A percentile compares a stretch with the other conserved stretches of the same genome.
Evolutionary conservation across 2,888 invertebrate genomes (phyloP).

Genomic region (Baronia brevicornis): DNA sequence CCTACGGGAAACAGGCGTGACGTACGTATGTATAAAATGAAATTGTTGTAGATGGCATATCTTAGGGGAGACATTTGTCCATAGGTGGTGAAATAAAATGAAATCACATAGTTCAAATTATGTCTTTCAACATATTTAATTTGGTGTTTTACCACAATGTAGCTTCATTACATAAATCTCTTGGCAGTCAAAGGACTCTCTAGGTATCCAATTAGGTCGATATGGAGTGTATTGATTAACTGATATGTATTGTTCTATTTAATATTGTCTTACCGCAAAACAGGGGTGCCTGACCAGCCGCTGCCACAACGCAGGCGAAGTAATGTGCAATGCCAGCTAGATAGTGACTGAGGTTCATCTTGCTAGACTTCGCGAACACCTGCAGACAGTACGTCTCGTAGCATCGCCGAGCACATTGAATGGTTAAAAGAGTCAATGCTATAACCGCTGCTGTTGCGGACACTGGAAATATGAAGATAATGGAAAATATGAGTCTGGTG

Average conservation of each 20-base stretch:
- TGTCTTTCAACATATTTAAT: too few species aligned
- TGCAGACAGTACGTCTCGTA: constrained; percentile 89
- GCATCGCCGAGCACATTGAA: constrained; percentile 84
- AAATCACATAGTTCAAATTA: too few species aligned
- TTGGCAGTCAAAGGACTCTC: too few species aligned
- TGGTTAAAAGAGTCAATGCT: constrained; percentile 76
- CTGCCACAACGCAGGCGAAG: constrained; percentile 78
- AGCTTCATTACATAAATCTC: too few species aligned
- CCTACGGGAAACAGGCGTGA: too few species aligned
- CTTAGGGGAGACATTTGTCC: too few species aligned
- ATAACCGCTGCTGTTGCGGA: constrained; percentile 75
- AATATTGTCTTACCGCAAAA: constrained; percentile 79
- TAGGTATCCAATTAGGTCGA: too few species aligned
- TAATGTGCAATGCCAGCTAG: constrained; percentile 86
- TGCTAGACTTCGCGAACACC: constrained; percentile 84
- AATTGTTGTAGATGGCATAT: background rate
- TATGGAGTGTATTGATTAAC: too few species aligned
- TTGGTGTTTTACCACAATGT: too few species aligned
- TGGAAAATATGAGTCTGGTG: constrained; percentile 4
- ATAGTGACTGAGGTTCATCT: constrained; percentile 88
- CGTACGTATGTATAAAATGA: too few species aligned
- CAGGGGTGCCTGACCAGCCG: constrained; percentile 81
- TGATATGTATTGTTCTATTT: too few species aligned
- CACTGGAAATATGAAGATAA: constrained; percentile 57
- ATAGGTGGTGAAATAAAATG: too few species aligned